phyloP scores from a whole-genome alignment of 2,888 invertebrate species.

The Phortica magna region DNA sequence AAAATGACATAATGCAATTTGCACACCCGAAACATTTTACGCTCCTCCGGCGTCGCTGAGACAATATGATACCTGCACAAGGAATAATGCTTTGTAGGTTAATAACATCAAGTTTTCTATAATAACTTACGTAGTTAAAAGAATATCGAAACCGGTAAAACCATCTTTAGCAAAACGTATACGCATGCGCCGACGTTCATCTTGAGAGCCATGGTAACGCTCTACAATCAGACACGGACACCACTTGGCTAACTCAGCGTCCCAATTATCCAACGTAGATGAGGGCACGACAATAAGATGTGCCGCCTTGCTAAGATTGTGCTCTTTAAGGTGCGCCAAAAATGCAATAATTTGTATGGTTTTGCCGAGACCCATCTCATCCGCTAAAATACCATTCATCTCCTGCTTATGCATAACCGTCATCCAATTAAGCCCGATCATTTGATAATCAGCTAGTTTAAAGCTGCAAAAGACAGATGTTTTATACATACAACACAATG shows the following conservation, averaged over 20 bases:
- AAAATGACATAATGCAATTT: constrained; percentile 95
- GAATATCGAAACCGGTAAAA: constrained; percentile 87
- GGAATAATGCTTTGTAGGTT: constrained; percentile 2
- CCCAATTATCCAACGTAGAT: constrained; percentile 95
- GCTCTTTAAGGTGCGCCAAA: constrained; percentile 91
- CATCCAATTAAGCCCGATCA: constrained; percentile 95
- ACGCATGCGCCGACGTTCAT: constrained; percentile 88
- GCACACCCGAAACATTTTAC: constrained; percentile 93
- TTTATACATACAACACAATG: neutral
- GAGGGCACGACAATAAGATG: constrained; percentile 98
- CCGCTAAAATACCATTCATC: constrained; percentile 96
- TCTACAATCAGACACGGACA: constrained; percentile 88
- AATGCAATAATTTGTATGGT: constrained; percentile 97
- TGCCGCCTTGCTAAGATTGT: constrained; percentile 85
- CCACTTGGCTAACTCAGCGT: constrained; percentile 87
- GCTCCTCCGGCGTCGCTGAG: constrained; percentile 90
- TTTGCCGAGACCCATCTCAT: constrained; percentile 98
- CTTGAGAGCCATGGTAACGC: constrained; percentile 92
- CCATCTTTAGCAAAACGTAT: constrained; percentile 86
- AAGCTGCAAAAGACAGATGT: constrained; percentile 79
- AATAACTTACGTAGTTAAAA: constrained; percentile 89
- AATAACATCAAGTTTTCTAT: neutral
- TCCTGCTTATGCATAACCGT: constrained; percentile 92
- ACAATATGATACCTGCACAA: constrained; percentile 77
- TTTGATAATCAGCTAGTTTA: constrained; percentile 90